Evolutionary conservation across 2,888 invertebrate genomes (phyloP).

Genomic region (Sarcophaga variegata): DNA sequence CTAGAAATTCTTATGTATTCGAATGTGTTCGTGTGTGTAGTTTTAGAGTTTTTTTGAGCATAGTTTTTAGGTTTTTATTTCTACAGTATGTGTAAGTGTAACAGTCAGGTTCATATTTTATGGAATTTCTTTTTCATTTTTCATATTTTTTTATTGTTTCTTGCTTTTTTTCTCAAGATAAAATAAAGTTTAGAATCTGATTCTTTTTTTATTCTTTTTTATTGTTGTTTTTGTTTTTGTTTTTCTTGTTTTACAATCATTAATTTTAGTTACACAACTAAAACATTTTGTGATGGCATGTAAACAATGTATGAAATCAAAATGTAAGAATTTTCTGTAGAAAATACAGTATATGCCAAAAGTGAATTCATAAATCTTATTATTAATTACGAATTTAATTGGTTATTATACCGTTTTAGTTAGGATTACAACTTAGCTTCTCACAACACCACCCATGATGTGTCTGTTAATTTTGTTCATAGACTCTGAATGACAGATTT

Average conservation of each 20-base stretch:
- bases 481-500: no score
- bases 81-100: neutral
- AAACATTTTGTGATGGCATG: neutral
- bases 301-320: neutral
- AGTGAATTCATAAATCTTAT: neutral
- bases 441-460: no score
- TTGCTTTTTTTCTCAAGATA: no score
- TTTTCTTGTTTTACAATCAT: neutral
- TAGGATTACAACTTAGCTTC: no score
- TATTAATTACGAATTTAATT: neutral
- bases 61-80: neutral
- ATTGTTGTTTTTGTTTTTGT: neutral
- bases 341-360: neutral
- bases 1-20: no score
- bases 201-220: neutral
- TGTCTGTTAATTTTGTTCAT: no score
- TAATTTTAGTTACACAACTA: neutral
- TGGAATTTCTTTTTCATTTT: neutral
- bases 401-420: no score
- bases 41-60: no score
- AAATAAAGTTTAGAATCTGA: no score
- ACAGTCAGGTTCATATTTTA: neutral
- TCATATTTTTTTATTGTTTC: neutral
- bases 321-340: neutral
- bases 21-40: no score